Percentiles rank a stretch among this genome's conserved stretches.
phyloP scores from a whole-genome alignment of 2,888 invertebrate species.

The Noctua janthina region DNA sequence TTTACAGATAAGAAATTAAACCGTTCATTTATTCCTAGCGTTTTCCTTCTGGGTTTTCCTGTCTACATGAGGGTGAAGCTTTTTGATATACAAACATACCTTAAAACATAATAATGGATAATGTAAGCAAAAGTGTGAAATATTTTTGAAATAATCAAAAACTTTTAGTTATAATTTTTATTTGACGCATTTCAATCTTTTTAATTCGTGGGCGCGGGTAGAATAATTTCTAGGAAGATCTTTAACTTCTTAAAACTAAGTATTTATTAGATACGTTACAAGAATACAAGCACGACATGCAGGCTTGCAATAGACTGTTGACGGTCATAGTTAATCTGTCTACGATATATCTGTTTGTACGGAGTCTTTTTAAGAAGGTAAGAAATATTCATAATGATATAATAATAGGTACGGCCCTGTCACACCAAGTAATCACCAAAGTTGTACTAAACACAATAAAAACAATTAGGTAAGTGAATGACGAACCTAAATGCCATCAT shows the following conservation, averaged over 20 bases:
- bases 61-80: not conserved
- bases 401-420: not conserved
- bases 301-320: not conserved
- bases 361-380: not conserved
- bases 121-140: too few species aligned
- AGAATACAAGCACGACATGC: not conserved
- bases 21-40: not conserved
- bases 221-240: not conserved
- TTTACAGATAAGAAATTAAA: not conserved
- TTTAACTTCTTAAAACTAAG: not conserved
- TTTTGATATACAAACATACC: not conserved
- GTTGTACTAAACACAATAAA: not conserved
- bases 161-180: too few species aligned
- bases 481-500: too few species aligned
- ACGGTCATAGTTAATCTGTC: not conserved
- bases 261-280: not conserved
- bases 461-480: not conserved
- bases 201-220: too few species aligned
- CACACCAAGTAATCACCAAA: not conserved
- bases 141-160: too few species aligned
- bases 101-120: not conserved
- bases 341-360: too few species aligned
- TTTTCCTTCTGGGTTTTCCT: constrained; percentile 32
- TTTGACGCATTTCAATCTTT: not conserved
- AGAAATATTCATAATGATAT: not conserved